These are phyloP conservation scores for Oreohelix idahoensis DNA, from an alignment of 1,140 invertebrate species.

Conservation along the genomic window DNA sequence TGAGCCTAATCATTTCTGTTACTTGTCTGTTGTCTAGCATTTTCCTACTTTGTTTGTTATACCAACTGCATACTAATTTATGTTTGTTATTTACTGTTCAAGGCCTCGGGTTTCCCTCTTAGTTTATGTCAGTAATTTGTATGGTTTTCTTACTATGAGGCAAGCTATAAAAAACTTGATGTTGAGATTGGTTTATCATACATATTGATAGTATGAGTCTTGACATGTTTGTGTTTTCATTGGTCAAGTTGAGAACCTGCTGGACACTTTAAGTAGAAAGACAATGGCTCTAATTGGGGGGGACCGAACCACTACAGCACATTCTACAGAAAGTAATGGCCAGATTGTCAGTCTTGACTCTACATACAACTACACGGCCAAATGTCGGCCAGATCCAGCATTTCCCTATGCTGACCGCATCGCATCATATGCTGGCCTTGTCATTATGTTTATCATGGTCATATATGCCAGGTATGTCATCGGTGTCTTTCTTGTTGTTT, in stretches of 20 bases:
- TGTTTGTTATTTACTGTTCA: too few species aligned
- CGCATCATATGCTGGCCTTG: slow-evolving; percentile 81
- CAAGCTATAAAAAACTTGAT: too few species aligned
- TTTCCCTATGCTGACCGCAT: slow-evolving; percentile 69
- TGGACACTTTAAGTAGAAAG: slow-evolving; percentile 39
- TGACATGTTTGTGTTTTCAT: not conserved
- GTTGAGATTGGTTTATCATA: too few species aligned
- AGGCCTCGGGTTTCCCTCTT: too few species aligned
- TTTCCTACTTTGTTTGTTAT: too few species aligned
- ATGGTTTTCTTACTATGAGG: too few species aligned
- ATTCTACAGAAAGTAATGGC: not conserved
- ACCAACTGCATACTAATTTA: too few species aligned
- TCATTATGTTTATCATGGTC: slow-evolving; percentile 95
- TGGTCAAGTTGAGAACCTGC: slow-evolving; percentile 40
- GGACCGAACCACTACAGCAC: not conserved
- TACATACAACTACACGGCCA: slow-evolving; percentile 10
- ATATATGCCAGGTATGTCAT: slow-evolving; percentile 90
- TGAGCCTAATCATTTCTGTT: too few species aligned
- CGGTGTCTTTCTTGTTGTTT: too few species aligned
- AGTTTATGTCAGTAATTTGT: too few species aligned
- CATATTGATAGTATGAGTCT: too few species aligned
- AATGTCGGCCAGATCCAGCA: slow-evolving; percentile 60
- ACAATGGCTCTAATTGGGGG: not conserved
- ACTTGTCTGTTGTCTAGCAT: too few species aligned
- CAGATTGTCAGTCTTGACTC: not conserved